Evolutionary conservation across 2,888 invertebrate species (phyloP).

Genomic region (Poecilus cupreus): DNA sequence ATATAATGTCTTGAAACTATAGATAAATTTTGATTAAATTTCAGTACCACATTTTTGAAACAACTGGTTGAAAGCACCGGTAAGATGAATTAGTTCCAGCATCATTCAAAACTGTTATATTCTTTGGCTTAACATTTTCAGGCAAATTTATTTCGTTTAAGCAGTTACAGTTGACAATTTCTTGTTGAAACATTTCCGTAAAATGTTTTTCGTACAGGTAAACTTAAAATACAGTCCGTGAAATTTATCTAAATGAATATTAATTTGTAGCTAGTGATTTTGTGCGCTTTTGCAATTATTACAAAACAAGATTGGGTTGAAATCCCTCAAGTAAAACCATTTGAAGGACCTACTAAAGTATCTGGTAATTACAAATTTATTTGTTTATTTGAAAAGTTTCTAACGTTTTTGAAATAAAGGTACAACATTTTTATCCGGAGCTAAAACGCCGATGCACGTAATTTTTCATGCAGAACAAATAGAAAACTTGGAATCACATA

Average conservation of each 20-base stretch:
- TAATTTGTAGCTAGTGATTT: neutral
- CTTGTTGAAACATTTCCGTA: constrained; percentile 1
- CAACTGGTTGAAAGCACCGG: constrained; percentile 34
- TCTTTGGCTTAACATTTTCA: constrained; percentile 41
- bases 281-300: neutral
- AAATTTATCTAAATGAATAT: neutral
- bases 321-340: constrained; percentile 45
- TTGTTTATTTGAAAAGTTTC: neutral
- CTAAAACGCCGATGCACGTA: constrained; percentile 40
- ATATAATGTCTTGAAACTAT: neutral
- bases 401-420: neutral
- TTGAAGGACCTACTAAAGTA: constrained; percentile 13
- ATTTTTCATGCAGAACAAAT: constrained; percentile 31
- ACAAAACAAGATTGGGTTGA: constrained; percentile 49
- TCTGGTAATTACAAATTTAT: constrained; percentile 2
- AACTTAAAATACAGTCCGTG: neutral
- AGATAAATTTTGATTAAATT: neutral
- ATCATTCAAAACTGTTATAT: constrained; percentile 55
- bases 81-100: constrained; percentile 56
- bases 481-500: constrained; percentile 31
- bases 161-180: constrained; percentile 32
- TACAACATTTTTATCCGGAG: constrained; percentile 23
- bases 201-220: constrained; percentile 8
- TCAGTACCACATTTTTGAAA: constrained; percentile 8
- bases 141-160: constrained; percentile 36